A percentile compares a stretch with the other conserved stretches of the same genome.
Evolutionary conservation across 1,140 invertebrate species (phyloP).

Genomic region (Rhynchophorus ferrugineus): DNA sequence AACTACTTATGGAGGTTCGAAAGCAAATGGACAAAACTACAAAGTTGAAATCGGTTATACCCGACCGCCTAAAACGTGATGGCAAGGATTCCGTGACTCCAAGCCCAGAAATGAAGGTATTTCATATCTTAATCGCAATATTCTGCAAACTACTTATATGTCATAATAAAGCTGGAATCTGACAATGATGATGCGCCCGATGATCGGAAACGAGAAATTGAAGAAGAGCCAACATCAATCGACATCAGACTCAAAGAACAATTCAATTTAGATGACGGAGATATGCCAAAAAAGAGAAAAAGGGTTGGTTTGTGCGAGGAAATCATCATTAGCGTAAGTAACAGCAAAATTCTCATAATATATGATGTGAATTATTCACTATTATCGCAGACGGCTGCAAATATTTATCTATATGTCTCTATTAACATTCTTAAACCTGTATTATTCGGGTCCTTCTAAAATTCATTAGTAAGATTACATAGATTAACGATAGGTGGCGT

Average conservation of each 20-base stretch:
- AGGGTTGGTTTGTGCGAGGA: constrained; percentile 56
- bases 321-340: constrained; percentile 61
- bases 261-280: constrained; percentile 28
- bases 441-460: too few species aligned
- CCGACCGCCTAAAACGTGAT: constrained; percentile 17
- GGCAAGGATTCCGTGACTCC: constrained; percentile 11
- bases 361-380: not conserved
- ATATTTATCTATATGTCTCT: too few species aligned
- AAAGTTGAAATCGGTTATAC: constrained; percentile 15
- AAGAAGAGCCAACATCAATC: constrained; percentile 19
- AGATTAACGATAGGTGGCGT: too few species aligned
- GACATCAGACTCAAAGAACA: constrained; percentile 34
- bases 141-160: not conserved
- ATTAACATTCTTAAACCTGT: too few species aligned
- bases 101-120: constrained; percentile 22
- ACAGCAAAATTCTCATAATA: constrained; percentile 5
- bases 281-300: constrained; percentile 31
- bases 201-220: not conserved
- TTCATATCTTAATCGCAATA: not conserved
- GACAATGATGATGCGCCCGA: constrained; percentile 7
- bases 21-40: constrained; percentile 32
- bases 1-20: constrained; percentile 32
- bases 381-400: too few species aligned
- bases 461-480: too few species aligned
- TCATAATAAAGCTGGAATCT: constrained; percentile 11